These are phyloP conservation scores for Tolmerus cingulatus DNA, from an alignment of 2,888 invertebrate species.

Conservation along the genomic window DNA sequence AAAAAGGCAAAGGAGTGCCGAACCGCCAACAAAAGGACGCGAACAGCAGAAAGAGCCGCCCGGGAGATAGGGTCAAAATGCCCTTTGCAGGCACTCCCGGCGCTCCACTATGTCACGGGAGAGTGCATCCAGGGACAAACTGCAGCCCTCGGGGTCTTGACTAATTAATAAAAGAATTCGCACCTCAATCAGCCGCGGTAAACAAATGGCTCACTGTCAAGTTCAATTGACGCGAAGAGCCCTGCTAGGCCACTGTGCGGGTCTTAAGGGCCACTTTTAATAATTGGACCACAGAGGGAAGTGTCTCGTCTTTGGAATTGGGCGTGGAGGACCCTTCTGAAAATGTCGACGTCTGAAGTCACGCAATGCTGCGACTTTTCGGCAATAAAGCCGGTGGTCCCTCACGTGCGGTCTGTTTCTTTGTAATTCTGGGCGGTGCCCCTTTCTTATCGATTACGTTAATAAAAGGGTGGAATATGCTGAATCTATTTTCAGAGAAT, in stretches of 20 bases:
- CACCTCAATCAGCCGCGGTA: not conserved
- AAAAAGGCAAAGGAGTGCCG: not conserved
- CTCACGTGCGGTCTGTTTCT: not conserved
- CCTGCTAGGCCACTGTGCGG: not conserved
- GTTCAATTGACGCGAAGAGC: not conserved
- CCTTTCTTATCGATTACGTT: not conserved
- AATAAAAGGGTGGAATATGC: not conserved
- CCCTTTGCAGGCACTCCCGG: not conserved
- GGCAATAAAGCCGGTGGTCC: not conserved
- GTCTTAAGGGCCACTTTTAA: not conserved
- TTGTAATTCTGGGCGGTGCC: not conserved
- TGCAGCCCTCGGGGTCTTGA: not conserved
- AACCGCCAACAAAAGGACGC: not conserved
- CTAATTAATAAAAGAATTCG: not conserved
- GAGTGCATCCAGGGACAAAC: not conserved
- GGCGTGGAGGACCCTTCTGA: not conserved
- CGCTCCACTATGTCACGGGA: not conserved
- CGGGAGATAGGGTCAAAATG: not conserved
- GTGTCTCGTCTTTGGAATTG: not conserved
- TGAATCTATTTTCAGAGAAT: not conserved
- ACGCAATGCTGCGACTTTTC: not conserved
- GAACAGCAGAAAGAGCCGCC: not conserved
- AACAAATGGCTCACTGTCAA: not conserved
- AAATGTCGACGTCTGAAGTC: not conserved
- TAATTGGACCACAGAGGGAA: not conserved